A percentile compares a stretch with the other conserved stretches of the same genome.
These are phyloP conservation scores for Thalassaphorura encarpata DNA, from an alignment of 1,140 invertebrate genomes.

Conservation along the genomic window DNA sequence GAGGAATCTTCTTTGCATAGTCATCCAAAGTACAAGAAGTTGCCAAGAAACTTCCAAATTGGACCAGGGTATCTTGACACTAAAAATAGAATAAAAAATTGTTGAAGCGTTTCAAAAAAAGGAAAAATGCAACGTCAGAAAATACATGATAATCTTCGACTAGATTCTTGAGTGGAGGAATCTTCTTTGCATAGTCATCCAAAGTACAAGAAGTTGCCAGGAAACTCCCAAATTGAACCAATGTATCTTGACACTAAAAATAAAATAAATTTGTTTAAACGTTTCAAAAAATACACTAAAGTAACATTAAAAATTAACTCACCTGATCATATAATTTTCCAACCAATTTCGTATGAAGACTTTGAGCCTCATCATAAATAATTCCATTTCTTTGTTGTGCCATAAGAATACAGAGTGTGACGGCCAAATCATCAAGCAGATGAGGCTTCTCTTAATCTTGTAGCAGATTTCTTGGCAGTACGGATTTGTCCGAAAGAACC, in stretches of 20 bases:
- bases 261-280: too few species aligned
- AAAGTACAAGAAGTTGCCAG: slow-evolving; percentile 82
- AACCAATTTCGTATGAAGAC: slow-evolving; percentile 84
- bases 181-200: slow-evolving; percentile 81
- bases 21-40: slow-evolving; percentile 89
- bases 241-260: slow-evolving; percentile 94
- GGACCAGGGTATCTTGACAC: slow-evolving; percentile 96
- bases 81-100: too few species aligned
- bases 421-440: slow-evolving; percentile 82
- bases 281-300: slow-evolving; percentile 1
- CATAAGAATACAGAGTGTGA: slow-evolving; percentile 86
- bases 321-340: slow-evolving; percentile 50
- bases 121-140: slow-evolving; percentile 91
- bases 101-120: too few species aligned
- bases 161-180: slow-evolving; percentile 81
- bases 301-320: slow-evolving; percentile 5
- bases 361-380: slow-evolving; percentile 72
- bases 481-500: slow-evolving; percentile 94
- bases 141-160: slow-evolving; percentile 88
- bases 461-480: slow-evolving; percentile 92
- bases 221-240: slow-evolving; percentile 97
- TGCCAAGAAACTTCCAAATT: slow-evolving; percentile 93
- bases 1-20: slow-evolving; percentile 77
- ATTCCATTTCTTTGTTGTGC: slow-evolving; percentile 94
- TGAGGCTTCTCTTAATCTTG: slow-evolving; percentile 89